Evolutionary conservation across 2,797 vertebrate species (phyloP).

Genomic region (Synanceia verrucosa): DNA sequence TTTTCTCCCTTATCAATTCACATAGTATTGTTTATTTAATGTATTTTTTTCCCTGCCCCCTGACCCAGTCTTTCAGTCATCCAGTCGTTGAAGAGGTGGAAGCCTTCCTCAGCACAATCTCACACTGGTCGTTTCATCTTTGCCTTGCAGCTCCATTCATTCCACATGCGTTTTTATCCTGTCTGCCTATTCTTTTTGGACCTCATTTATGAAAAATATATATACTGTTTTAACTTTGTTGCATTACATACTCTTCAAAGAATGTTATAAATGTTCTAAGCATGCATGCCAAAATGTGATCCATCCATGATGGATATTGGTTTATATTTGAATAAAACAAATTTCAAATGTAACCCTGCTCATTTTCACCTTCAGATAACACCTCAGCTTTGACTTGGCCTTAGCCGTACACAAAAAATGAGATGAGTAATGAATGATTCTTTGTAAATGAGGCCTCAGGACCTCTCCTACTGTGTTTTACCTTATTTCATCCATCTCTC

Average conservation of each 20-base stretch:
- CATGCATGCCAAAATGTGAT: background rate
- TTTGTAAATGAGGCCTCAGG: conserved; percentile 17
- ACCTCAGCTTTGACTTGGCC: background rate
- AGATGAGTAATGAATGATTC: conserved; percentile 1
- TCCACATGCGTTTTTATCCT: background rate
- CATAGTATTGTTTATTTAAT: conserved; percentile 9
- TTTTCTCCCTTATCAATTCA: background rate
- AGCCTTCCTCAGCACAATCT: background rate
- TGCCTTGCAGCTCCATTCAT: background rate
- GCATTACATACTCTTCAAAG: conserved; percentile 2
- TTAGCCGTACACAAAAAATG: conserved; percentile 8
- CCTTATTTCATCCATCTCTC: conserved; percentile 16
- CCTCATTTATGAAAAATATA: conserved; percentile 13
- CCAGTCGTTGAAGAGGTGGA: background rate
- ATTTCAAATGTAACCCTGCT: background rate
- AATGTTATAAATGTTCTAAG: background rate
- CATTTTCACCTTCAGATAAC: background rate
- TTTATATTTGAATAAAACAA: conserved; percentile 9
- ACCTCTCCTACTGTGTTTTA: conserved; percentile 5
- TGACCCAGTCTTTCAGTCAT: background rate
- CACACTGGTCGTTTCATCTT: background rate
- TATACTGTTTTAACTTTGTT: background rate
- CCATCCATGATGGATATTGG: background rate
- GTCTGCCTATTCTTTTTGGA: conserved; percentile 12
- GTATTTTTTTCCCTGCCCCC: background rate